Conservation (phyloP, 2,888 invertebrate species). For the Pachymerium ferrugineum region DNA sequence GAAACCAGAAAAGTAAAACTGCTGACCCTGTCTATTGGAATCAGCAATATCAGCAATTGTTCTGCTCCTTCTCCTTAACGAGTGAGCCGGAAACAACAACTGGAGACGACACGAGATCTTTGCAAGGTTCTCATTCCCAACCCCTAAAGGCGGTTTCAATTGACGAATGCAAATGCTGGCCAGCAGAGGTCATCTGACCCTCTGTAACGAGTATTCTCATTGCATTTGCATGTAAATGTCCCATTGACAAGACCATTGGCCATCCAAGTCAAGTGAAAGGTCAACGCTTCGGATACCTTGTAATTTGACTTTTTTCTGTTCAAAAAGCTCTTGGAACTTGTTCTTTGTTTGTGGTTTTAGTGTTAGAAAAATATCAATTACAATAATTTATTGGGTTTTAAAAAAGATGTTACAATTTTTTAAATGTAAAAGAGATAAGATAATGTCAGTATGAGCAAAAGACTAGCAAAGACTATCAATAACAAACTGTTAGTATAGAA, state of each 20-base stretch:
- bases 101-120: background rate
- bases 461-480: no score
- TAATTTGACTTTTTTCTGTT: background rate
- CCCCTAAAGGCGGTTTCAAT: background rate
- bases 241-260: background rate
- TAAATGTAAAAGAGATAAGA: no score
- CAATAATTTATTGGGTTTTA: no score
- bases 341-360: no score
- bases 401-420: no score
- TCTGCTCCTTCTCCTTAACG: conserved; percentile 5
- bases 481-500: no score
- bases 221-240: background rate
- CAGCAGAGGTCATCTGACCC: background rate
- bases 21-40: conserved; percentile 14
- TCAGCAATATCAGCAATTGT: conserved; percentile 14
- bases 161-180: background rate
- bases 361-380: no score
- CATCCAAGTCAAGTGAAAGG: background rate
- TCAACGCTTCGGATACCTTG: background rate
- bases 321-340: no score
- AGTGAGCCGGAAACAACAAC: conserved; percentile 17
- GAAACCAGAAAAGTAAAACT: background rate
- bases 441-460: no score
- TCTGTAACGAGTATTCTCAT: background rate
- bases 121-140: background rate